These are phyloP conservation scores for Elephantulus edwardii DNA, from an alignment of 2,113 vertebrate genomes.

Conservation along the genomic window DNA sequence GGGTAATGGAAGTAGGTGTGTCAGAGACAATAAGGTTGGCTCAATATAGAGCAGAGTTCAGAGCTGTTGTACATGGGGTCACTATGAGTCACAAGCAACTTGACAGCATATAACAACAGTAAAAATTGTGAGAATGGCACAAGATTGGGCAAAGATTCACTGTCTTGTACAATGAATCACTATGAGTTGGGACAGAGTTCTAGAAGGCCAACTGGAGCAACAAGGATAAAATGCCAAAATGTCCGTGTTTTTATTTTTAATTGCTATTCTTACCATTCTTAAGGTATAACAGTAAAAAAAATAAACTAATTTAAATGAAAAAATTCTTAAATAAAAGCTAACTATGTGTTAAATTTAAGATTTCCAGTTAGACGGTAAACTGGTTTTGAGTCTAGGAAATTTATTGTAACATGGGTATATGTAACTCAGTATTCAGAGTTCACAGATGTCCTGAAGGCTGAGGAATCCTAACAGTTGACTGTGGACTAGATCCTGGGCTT, in stretches of 20 bases:
- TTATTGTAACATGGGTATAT: not conserved
- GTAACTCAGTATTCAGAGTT: not conserved
- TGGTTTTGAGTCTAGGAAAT: not conserved
- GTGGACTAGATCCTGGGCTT: not conserved
- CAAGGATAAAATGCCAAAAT: not conserved
- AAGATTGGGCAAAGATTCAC: no score
- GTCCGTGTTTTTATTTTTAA: conserved; percentile 20
- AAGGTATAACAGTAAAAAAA: conserved; percentile 9
- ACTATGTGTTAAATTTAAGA: not conserved
- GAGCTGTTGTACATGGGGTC: no score
- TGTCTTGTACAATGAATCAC: no score
- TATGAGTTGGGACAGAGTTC: no score
- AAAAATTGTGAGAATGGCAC: no score
- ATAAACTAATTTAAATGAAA: not conserved
- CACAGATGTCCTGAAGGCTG: not conserved
- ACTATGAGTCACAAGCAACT: no score
- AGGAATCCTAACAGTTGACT: not conserved
- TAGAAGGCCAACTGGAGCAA: not conserved
- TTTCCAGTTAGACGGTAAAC: not conserved
- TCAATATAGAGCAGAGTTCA: no score
- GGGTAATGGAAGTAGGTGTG: no score
- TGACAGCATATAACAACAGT: no score
- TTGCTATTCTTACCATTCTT: conserved; percentile 2
- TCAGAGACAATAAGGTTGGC: no score
- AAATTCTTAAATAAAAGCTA: conserved; percentile 9